A percentile compares a stretch with the other conserved stretches of the same genome.
These are phyloP conservation scores for Poecile atricapillus DNA, from an alignment of 2,113 vertebrate species.

Conservation along the genomic window DNA sequence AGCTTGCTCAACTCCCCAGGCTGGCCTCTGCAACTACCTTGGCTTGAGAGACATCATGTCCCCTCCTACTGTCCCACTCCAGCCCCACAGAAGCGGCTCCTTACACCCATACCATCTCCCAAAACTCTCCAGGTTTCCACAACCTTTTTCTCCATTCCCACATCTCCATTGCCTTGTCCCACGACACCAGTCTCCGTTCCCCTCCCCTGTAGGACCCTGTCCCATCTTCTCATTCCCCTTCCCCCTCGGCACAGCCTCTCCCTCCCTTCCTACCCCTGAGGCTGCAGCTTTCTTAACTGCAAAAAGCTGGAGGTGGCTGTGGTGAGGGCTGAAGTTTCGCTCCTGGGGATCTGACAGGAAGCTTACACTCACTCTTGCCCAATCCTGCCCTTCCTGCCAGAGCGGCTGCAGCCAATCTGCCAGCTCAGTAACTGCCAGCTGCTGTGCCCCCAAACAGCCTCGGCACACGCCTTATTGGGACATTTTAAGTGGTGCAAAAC, in stretches of 20 bases:
- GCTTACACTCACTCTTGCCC: conserved; percentile 69
- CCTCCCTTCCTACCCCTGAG: not conserved
- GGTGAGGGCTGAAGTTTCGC: conserved; percentile 51
- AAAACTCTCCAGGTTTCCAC: not conserved
- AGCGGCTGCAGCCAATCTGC: conserved; percentile 44
- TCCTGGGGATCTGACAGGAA: conserved; percentile 66
- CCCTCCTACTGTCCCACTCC: not conserved
- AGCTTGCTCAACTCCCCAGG: not conserved
- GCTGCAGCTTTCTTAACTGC: conserved; percentile 37
- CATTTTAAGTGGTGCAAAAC: not conserved
- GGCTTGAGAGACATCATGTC: not conserved
- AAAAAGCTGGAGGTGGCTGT: conserved; percentile 27
- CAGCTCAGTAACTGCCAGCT: conserved; percentile 57
- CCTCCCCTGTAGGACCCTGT: not conserved
- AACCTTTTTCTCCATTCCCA: not conserved
- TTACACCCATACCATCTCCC: fast-evolving
- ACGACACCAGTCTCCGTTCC: not conserved
- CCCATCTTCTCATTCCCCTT: not conserved
- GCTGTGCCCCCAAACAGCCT: conserved; percentile 22
- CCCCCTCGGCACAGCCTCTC: not conserved
- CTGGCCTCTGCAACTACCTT: not conserved
- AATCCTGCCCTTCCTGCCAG: conserved; percentile 62
- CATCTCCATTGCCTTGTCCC: no score
- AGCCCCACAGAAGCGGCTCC: not conserved
- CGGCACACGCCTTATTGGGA: conserved; percentile 21